Evolutionary conservation across 2,888 invertebrate genomes (phyloP).

Genomic region (Encarsia formosa): DNA sequence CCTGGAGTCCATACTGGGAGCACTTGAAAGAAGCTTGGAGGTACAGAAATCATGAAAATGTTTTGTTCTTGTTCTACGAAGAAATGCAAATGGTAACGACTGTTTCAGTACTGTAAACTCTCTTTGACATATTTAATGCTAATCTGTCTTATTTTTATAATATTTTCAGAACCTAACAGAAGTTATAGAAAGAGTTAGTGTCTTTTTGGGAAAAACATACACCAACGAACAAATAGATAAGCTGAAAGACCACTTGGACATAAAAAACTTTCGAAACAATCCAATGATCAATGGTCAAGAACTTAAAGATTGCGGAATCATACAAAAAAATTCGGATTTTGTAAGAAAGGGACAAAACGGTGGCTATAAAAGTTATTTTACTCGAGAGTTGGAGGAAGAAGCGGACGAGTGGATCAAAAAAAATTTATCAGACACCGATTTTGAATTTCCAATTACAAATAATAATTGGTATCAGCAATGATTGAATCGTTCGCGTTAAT

Average conservation of each 20-base stretch:
- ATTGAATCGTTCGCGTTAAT: too few species aligned
- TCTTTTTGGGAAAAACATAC: constrained; percentile 61
- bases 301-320: constrained; percentile 61
- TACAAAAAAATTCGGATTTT: constrained; percentile 61
- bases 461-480: constrained; percentile 17
- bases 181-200: constrained; percentile 58
- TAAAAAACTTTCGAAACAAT: constrained; percentile 79
- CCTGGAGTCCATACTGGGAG: constrained; percentile 74
- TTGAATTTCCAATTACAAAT: constrained; percentile 55
- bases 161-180: constrained; percentile 59
- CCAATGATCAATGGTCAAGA: constrained; percentile 71
- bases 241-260: constrained; percentile 70
- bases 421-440: constrained; percentile 60
- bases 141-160: neutral
- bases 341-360: constrained; percentile 66
- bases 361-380: constrained; percentile 71
- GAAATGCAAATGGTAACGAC: constrained; percentile 69
- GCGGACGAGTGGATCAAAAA: constrained; percentile 69
- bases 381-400: constrained; percentile 60
- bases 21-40: constrained; percentile 76
- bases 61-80: constrained; percentile 77
- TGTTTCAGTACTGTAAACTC: too few species aligned
- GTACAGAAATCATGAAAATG: constrained; percentile 61
- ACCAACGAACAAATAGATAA: constrained; percentile 57
- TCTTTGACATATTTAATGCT: too few species aligned